These are phyloP conservation scores for Troides helena DNA, from an alignment of 2,888 invertebrate species.

Conservation along the genomic window DNA sequence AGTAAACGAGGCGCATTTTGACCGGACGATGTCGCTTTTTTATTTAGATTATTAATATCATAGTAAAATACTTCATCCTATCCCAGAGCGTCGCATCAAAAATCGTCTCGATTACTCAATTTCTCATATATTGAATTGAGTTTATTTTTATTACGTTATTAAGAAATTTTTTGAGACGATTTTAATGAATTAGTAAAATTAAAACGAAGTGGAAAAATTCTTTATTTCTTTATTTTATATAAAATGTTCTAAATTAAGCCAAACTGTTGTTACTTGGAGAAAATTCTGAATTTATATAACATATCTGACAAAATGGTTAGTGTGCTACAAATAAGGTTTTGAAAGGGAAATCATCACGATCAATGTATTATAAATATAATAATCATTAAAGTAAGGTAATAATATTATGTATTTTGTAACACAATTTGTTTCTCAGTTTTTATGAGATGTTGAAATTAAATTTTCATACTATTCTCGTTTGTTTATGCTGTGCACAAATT, in stretches of 20 bases:
- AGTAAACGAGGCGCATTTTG: conserved; percentile 51
- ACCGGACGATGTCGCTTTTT: conserved; percentile 31
- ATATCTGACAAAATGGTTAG: conserved; percentile 81
- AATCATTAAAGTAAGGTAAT: conserved; percentile 75
- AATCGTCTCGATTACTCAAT: conserved; percentile 36
- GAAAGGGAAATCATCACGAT: conserved; percentile 70
- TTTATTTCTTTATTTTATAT: conserved; percentile 53
- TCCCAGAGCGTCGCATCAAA: conserved; percentile 37
- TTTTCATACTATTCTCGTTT: conserved; percentile 65
- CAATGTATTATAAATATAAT: conserved; percentile 77
- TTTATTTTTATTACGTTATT: conserved; percentile 37
- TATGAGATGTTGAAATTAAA: conserved; percentile 69
- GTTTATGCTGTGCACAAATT: conserved; percentile 76
- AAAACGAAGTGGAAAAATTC: conserved; percentile 51
- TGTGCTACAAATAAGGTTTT: conserved; percentile 78
- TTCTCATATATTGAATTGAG: conserved; percentile 31
- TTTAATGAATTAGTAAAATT: conserved; percentile 50
- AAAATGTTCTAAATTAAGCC: conserved; percentile 66
- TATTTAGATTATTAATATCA: conserved; percentile 13
- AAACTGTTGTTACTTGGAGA: conserved; percentile 77
- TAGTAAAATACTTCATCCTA: conserved; percentile 38
- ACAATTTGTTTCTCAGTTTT: conserved; percentile 75
- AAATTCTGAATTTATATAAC: conserved; percentile 80
- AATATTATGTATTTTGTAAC: conserved; percentile 78
- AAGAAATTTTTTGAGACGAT: conserved; percentile 51